A percentile compares a stretch with the other conserved stretches of the same genome.
phyloP scores from a whole-genome alignment of 2,113 vertebrate genomes.

The Sturnus vulgaris region DNA sequence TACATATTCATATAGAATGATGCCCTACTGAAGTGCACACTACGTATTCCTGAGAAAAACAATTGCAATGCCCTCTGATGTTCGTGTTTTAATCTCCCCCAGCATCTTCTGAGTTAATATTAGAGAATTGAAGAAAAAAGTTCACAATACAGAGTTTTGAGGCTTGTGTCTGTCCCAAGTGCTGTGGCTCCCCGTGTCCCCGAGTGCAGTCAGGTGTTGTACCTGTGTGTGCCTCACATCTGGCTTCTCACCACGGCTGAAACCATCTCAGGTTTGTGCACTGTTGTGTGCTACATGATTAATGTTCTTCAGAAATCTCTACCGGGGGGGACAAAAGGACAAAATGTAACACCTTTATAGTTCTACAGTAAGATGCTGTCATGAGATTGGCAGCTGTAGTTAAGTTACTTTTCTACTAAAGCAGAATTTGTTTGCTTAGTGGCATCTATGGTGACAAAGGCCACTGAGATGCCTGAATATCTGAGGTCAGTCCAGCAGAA shows the following conservation, averaged over 20 bases:
- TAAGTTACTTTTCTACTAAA: constrained; percentile 36
- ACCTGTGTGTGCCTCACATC: not conserved
- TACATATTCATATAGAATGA: not conserved
- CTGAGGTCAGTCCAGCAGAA: constrained; percentile 29
- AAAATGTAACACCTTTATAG: not conserved
- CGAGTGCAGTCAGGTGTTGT: not conserved
- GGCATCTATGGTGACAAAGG: constrained; percentile 13
- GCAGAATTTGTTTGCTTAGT: not conserved
- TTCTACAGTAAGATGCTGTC: not conserved
- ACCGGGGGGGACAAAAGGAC: not conserved
- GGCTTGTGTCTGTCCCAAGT: not conserved
- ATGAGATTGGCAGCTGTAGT: not conserved
- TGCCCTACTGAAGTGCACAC: not conserved
- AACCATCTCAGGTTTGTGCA: not conserved
- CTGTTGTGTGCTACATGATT: not conserved
- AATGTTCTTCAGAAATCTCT: not conserved
- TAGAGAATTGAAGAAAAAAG: not conserved
- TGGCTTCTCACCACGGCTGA: accelerated
- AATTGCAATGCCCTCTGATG: not conserved
- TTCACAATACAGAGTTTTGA: not conserved
- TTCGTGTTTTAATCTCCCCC: not conserved
- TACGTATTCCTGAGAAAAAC: not conserved
- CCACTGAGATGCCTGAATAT: constrained; percentile 7
- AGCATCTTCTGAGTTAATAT: not conserved
- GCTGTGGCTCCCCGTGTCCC: accelerated